Evolutionary conservation across 2,113 vertebrate species (phyloP), one percentile per base, ranked within the genome.

Genomic region (Odocoileus virginianus): DNA sequence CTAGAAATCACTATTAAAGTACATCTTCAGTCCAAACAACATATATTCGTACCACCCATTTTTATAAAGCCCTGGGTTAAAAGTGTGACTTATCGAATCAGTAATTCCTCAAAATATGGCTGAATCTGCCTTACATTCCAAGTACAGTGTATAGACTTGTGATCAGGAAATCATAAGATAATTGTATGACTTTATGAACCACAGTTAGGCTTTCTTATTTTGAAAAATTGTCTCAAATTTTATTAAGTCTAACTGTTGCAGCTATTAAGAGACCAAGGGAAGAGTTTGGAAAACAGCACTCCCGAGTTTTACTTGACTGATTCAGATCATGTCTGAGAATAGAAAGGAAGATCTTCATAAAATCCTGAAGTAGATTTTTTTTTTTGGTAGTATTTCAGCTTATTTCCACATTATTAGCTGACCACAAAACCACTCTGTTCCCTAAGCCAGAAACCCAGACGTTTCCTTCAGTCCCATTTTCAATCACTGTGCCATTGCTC

Each of bases 221-320:
- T 91, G 60, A 84, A 96, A 96, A 82, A 95, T 79, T 55, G 57
- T 76, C 78, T 94, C 83, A 93, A 92, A 89, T 96, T 88, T 90
- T 95, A 84, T 97, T 97, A 96, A 93, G 17, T 79, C 89, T 97
- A 97, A 97, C 96, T 97, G 28, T 92, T 87, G 45, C 97, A 95
- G 28, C 76, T 92, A 91, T 96, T 95, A 94, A 86, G 96, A 97
- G 92, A 95, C 64, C 28, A 86, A 90, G 27, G 23, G 54, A 83
- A 86, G 60, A 55, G 30, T 89, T 89, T 74, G 71, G 30, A 89
- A 85, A 97, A 94, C 21, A 95, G 81, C 60, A 55, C 19, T 76
- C 78, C 78, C 50, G 7, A 47, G 36, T 57, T 96, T 96, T 79
- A 15, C 5, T 86, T 94, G 47, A 74, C 54, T 79, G n/a, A 91